Evolutionary conservation across 2,797 vertebrate genomes (phyloP).

Genomic region (Pagetopsis macropterus): DNA sequence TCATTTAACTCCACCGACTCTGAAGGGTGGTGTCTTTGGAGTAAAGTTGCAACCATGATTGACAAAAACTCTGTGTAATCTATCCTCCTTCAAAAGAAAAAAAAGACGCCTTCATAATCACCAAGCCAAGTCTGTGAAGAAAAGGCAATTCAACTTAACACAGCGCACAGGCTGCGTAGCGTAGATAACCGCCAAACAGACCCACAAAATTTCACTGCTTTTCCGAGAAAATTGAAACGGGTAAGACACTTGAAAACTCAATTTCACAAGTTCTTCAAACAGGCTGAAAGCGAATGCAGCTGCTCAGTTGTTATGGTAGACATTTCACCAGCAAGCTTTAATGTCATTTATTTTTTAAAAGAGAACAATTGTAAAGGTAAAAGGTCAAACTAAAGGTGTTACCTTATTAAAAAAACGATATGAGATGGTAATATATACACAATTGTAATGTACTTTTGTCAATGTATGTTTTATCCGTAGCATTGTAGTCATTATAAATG

Average conservation of each 20-base stretch:
- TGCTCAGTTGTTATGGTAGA: slow-evolving; percentile 29
- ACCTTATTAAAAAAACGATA: slow-evolving; percentile 16
- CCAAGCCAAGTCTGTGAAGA: slow-evolving; percentile 43
- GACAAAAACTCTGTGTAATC: slow-evolving; percentile 61
- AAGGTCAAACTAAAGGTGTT: slow-evolving; percentile 35
- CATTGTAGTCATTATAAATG: slow-evolving; percentile 5
- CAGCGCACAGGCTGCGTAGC: slow-evolving; percentile 46
- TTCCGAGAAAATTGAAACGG: slow-evolving; percentile 55
- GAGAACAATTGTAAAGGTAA: background rate
- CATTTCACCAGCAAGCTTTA: slow-evolving; percentile 38
- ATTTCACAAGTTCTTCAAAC: slow-evolving; percentile 63
- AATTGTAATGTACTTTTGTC: slow-evolving; percentile 23
- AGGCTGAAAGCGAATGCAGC: slow-evolving; percentile 18
- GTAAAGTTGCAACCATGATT: slow-evolving; percentile 37
- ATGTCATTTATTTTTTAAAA: slow-evolving; percentile 17
- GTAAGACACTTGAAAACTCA: slow-evolving; percentile 51
- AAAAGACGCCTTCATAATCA: slow-evolving; percentile 41
- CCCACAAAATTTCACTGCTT: slow-evolving; percentile 43
- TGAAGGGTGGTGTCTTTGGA: slow-evolving; percentile 30
- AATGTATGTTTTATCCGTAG: slow-evolving; percentile 22
- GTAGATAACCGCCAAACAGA: slow-evolving; percentile 64
- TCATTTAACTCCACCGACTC: slow-evolving; percentile 23
- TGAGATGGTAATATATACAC: slow-evolving; percentile 35
- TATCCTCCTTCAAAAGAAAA: slow-evolving; percentile 52
- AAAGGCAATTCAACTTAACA: slow-evolving; percentile 60